Percentiles rank a stretch among this genome's conserved stretches.
These are phyloP conservation scores for Drosophila paramelanica DNA, from an alignment of 2,888 invertebrate species.

Conservation along the genomic window DNA sequence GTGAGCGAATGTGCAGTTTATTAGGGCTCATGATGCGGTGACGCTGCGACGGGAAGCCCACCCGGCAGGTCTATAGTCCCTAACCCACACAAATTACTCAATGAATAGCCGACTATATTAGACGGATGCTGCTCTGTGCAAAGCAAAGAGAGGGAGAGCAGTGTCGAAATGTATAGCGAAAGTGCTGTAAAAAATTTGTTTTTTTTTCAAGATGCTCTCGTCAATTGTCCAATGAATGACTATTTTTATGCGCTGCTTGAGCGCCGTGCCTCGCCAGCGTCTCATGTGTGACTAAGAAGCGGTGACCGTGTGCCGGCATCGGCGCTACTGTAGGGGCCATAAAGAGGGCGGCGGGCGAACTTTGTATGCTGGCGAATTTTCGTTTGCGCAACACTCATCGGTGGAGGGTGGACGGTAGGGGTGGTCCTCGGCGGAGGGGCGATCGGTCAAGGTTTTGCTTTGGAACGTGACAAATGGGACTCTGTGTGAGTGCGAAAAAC, in stretches of 20 bases:
- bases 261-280: slow-evolving; percentile 21
- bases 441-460: slow-evolving; percentile 75
- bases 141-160: slow-evolving; percentile 26
- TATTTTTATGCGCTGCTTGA: slow-evolving; percentile 46
- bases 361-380: slow-evolving; percentile 49
- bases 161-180: slow-evolving; percentile 50
- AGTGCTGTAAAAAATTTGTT: slow-evolving; percentile 66
- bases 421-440: slow-evolving; percentile 29
- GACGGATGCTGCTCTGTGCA: slow-evolving; percentile 24
- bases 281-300: slow-evolving; percentile 47
- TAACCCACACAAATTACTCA: slow-evolving; percentile 55
- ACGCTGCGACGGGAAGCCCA: slow-evolving; percentile 25
- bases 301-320: slow-evolving; percentile 46
- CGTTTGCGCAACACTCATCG: slow-evolving; percentile 66
- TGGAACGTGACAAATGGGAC: slow-evolving; percentile 66
- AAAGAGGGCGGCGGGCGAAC: slow-evolving; percentile 4
- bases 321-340: slow-evolving; percentile 5
- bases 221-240: slow-evolving; percentile 54
- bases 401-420: slow-evolving; percentile 3
- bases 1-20: background rate
- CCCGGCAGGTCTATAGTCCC: slow-evolving; percentile 25
- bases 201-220: slow-evolving; percentile 22
- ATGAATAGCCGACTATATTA: slow-evolving; percentile 47
- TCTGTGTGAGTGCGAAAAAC: slow-evolving; percentile 34
- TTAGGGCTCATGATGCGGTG: background rate